These are phyloP conservation scores for Hirundo rustica DNA, from an alignment of 2,797 vertebrate species.

Conservation along the genomic window DNA sequence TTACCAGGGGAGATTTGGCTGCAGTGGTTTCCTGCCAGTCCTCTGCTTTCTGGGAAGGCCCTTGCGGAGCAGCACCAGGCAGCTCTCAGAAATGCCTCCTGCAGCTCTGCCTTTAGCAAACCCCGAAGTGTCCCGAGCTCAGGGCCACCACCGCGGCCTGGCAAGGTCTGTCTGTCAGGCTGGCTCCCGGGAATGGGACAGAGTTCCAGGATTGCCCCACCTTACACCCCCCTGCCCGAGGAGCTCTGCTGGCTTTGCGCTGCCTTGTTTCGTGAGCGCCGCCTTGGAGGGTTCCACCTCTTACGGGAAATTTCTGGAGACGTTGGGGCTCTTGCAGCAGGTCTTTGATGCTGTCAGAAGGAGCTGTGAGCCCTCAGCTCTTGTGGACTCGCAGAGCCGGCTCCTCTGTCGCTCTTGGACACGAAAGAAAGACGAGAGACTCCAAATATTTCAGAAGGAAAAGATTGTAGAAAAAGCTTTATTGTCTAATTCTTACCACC, in stretches of 20 bases:
- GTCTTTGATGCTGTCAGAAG: neutral
- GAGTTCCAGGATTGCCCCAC: neutral
- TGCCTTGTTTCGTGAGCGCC: neutral
- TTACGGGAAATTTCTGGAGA: neutral
- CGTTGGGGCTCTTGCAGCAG: neutral
- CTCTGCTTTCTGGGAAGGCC: conserved; percentile 41
- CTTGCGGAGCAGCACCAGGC: neutral
- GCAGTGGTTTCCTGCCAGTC: neutral
- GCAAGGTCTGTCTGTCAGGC: neutral
- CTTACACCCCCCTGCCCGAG: neutral
- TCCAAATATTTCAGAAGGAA: no score
- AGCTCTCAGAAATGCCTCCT: neutral
- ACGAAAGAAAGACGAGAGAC: no score
- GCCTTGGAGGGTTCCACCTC: neutral
- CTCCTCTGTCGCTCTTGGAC: neutral
- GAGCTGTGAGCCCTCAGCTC: neutral
- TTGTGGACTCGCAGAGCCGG: neutral
- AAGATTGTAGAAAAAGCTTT: no score
- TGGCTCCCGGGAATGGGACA: neutral
- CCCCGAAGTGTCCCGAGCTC: neutral
- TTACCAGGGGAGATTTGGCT: conserved; percentile 30
- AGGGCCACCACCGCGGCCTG: neutral
- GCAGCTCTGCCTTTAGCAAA: neutral
- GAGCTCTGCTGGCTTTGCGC: neutral
- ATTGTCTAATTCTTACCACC: no score